Evolutionary conservation across 2,797 vertebrate genomes (phyloP).

Genomic region (Pantherophis vulpinus): DNA sequence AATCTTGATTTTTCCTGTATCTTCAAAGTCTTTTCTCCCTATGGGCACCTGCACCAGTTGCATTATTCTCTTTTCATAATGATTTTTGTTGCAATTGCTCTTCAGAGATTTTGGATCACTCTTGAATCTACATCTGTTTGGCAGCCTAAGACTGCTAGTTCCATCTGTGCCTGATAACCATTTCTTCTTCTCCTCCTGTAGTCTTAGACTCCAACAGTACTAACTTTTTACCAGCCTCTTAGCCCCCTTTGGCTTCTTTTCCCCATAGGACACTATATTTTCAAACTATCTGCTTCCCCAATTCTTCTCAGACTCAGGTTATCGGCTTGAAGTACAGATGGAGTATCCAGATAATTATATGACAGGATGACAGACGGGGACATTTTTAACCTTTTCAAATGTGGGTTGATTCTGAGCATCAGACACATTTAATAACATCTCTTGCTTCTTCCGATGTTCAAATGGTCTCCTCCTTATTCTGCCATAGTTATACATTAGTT

Average conservation of each 20-base stretch:
- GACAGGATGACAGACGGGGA: not conserved
- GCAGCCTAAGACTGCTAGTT: not conserved
- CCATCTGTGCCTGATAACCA: not conserved
- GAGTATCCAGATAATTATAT: not conserved
- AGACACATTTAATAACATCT: not conserved
- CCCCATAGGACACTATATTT: not conserved
- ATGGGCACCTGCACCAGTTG: not conserved
- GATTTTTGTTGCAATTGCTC: not conserved
- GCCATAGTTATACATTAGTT: not conserved
- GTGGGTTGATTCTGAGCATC: not conserved
- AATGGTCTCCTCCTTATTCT: not conserved
- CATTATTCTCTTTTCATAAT: not conserved
- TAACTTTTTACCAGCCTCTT: not conserved
- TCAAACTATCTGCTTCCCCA: not conserved
- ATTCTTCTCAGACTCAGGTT: not conserved
- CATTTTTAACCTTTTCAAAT: not conserved
- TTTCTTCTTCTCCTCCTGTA: not conserved
- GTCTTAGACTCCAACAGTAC: not conserved
- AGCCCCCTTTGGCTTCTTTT: not conserved
- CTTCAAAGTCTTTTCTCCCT: not conserved
- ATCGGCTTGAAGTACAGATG: not conserved
- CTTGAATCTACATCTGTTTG: not conserved
- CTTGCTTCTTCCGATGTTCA: not conserved
- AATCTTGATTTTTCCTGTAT: not conserved
- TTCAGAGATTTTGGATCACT: not conserved